Percentiles rank a stretch among this genome's conserved stretches.
These are phyloP conservation scores for Myotis brandtii DNA, from an alignment of 2,113 vertebrate species.

Conservation along the genomic window DNA sequence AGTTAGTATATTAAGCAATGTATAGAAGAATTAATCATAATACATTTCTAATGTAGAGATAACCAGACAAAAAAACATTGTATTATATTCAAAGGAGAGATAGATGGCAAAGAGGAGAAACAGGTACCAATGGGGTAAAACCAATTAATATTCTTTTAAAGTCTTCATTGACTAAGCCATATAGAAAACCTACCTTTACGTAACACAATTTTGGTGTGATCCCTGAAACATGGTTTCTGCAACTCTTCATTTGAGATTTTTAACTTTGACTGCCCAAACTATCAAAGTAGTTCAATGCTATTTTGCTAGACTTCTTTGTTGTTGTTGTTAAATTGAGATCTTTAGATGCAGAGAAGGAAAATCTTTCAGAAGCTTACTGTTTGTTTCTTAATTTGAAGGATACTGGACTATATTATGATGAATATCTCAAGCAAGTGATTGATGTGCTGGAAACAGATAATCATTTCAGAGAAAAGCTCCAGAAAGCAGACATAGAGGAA, in stretches of 20 bases:
- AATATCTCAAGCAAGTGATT: conserved; percentile 98
- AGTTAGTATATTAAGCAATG: conserved; percentile 17
- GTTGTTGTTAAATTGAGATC: not conserved
- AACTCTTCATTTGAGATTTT: not conserved
- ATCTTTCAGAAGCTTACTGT: conserved; percentile 44
- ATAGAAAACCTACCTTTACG: not conserved
- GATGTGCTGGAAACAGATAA: conserved; percentile 98
- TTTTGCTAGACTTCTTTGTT: conserved; percentile 32
- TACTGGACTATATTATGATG: conserved; percentile 98
- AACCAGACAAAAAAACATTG: not conserved
- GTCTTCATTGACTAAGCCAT: conserved; percentile 16
- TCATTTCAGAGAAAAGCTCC: conserved; percentile 98
- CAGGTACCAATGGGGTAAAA: not conserved
- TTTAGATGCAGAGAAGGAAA: conserved; percentile 44
- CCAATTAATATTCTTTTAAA: not conserved
- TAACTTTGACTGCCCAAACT: not conserved
- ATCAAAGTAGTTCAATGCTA: not conserved
- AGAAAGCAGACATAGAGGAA: conserved; percentile 98
- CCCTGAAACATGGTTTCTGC: not conserved
- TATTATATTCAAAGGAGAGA: conserved; percentile 27
- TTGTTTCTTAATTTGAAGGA: conserved; percentile 88
- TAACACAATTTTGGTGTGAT: not conserved
- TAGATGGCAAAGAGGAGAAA: not conserved
- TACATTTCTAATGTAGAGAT: not conserved
- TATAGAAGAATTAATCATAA: conserved; percentile 4